Base-by-base conservation (phyloP, 2,797 vertebrate species). In the Mormyrus proboscirostris region DNA sequence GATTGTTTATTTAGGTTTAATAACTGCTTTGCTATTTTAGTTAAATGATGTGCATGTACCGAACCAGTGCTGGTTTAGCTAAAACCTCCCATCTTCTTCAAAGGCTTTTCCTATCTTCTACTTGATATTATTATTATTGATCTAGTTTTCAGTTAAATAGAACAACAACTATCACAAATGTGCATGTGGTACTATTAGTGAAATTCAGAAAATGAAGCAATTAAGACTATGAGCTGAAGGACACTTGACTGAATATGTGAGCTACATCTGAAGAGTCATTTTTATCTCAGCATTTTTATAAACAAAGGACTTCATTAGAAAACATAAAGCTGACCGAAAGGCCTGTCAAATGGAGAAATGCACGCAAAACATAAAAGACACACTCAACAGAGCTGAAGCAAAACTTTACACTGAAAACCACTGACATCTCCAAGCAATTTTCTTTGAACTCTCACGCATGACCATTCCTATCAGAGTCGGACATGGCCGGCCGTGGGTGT, bases 261-360 rank as follows among this genome's bases (percentile, higher is more conserved):
- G 6, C 41, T 9, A 47, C 41, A 82, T 47, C 41, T 47, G 41
- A n/a, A 47, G 19, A 47, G 33, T 73, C 4, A 7, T 73, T 16
- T 5, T 69, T 29, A 6, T 38, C 14, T 76, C 33, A 7, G 33
- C 33, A 16, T 76, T 76, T 16, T 38, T 41, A 76, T 76, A 76
- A 76, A 76, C 69, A 76, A 76, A 76, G 69, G 69, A 76, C 69
- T 76, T 76, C 69, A 76, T 76, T 76, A 38, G 69, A 38, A 76
- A 76, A 41, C 29, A 76, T 41, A 41, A 76, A 76, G 69, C 69
- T 19, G 33, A 2, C 33, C 33, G 33, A 76, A 41, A n/a, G 19
- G 55, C 55, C 55, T 1, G 19, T 57, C n/a, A 57, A 57, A n/a
- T 19, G 19, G 19, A 57, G 55, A 57, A 57, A 57, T 57, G 14